phyloP scores from a whole-genome alignment of 2,113 vertebrate species.

The Sturnus vulgaris region DNA sequence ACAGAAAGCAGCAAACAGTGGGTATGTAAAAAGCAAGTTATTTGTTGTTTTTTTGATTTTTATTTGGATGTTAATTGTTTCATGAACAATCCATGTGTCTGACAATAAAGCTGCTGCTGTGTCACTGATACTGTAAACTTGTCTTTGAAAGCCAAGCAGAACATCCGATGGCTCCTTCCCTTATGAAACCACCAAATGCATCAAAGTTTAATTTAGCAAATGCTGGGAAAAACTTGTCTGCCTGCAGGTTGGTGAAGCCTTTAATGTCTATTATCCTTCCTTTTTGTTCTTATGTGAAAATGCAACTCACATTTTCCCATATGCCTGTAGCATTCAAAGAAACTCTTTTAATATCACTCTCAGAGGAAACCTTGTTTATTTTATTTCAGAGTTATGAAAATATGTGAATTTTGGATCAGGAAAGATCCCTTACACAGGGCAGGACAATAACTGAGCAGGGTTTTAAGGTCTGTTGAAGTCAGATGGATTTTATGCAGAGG shows the following conservation, averaged over 20 bases:
- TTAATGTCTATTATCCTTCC: not conserved
- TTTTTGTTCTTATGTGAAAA: not conserved
- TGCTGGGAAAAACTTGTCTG: conserved; percentile 39
- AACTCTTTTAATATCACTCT: not conserved
- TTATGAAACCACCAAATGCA: conserved; percentile 46
- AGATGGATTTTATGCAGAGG: not conserved
- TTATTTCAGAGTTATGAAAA: not conserved
- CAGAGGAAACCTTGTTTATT: not conserved
- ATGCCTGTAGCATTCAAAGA: not conserved
- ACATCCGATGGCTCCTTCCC: conserved; percentile 10
- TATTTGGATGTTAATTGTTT: not conserved
- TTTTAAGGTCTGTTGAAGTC: not conserved
- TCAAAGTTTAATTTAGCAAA: conserved; percentile 11
- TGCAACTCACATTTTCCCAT: not conserved
- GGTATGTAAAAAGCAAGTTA: conserved; percentile 61
- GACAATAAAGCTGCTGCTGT: conserved; percentile 6
- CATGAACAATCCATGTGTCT: not conserved
- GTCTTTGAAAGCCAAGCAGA: conserved; percentile 58
- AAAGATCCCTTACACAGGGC: not conserved
- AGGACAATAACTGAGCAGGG: not conserved
- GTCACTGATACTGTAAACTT: conserved; percentile 21
- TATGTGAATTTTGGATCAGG: not conserved
- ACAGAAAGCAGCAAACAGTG: conserved; percentile 21
- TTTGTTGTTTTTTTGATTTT: not conserved
- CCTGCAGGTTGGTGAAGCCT: conserved; percentile 60